Evolutionary conservation across 2,113 vertebrate species (phyloP).

Genomic region (Pteruthius melanotis): DNA sequence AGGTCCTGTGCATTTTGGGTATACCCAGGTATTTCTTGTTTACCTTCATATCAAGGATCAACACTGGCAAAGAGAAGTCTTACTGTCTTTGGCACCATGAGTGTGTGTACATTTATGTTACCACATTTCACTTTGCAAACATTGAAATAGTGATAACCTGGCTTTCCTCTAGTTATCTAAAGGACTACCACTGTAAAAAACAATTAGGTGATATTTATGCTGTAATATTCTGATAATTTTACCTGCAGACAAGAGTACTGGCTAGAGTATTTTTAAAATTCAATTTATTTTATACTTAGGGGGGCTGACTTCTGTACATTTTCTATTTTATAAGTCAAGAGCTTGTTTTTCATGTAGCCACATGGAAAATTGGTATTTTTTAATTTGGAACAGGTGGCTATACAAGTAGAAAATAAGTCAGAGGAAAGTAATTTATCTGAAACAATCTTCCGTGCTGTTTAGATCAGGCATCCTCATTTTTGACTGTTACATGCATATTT

Average conservation of each 20-base stretch:
- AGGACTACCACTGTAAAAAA: not conserved
- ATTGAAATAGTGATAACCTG: not conserved
- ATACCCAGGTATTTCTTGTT: not conserved
- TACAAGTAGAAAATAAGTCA: not conserved
- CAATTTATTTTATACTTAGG: not conserved
- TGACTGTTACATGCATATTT: not conserved
- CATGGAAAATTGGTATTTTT: not conserved
- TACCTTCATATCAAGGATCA: not conserved
- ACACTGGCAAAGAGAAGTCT: not conserved
- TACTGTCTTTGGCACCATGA: not conserved
- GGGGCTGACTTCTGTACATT: not conserved
- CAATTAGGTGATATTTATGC: not conserved
- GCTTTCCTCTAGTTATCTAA: not conserved
- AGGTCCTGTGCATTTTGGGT: not conserved
- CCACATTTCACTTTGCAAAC: not conserved
- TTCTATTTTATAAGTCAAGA: not conserved
- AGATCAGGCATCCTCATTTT: not conserved
- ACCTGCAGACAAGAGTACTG: not conserved
- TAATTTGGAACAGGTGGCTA: not conserved
- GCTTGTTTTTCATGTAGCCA: not conserved
- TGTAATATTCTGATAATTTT: not conserved
- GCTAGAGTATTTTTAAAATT: not conserved
- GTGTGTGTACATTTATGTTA: not conserved
- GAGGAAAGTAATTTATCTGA: not conserved
- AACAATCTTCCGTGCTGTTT: not conserved